Evolutionary conservation across 2,888 invertebrate genomes (phyloP).

Genomic region (Diaphora mendica): DNA sequence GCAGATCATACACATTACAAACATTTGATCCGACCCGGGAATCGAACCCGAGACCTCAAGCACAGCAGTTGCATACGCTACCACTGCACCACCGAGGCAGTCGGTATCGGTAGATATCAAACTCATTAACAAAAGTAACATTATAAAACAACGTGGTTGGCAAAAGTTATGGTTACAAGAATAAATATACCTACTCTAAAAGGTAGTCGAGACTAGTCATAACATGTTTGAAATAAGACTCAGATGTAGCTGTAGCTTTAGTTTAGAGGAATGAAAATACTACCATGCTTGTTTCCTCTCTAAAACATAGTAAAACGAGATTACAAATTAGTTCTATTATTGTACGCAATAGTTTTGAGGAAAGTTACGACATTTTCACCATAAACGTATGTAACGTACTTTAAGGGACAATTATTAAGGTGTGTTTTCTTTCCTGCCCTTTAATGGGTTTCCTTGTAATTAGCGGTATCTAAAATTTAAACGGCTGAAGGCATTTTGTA

Average conservation of each 20-base stretch:
- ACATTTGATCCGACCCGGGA: no score
- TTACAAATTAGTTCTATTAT: conserved; percentile 13
- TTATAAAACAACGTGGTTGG: neutral
- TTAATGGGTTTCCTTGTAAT: neutral
- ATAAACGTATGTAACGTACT: conserved; percentile 10
- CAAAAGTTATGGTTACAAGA: neutral
- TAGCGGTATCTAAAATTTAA: neutral
- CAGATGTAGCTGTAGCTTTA: neutral
- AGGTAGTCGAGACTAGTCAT: neutral
- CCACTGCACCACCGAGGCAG: no score
- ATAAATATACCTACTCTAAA: neutral
- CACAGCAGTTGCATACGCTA: no score
- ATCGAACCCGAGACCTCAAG: no score
- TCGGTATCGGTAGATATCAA: no score
- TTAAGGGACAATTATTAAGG: neutral
- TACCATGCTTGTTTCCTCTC: neutral
- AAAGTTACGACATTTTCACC: conserved; percentile 61
- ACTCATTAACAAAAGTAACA: neutral
- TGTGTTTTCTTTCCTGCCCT: neutral
- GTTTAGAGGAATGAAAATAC: neutral
- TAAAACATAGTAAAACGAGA: conserved; percentile 19
- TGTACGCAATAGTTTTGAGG: conserved; percentile 57
- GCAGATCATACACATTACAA: no score
- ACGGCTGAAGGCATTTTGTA: neutral
- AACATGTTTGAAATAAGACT: neutral